Evolutionary conservation across 2,888 invertebrate species (phyloP).

Genomic region (Drosophila siamana): DNA sequence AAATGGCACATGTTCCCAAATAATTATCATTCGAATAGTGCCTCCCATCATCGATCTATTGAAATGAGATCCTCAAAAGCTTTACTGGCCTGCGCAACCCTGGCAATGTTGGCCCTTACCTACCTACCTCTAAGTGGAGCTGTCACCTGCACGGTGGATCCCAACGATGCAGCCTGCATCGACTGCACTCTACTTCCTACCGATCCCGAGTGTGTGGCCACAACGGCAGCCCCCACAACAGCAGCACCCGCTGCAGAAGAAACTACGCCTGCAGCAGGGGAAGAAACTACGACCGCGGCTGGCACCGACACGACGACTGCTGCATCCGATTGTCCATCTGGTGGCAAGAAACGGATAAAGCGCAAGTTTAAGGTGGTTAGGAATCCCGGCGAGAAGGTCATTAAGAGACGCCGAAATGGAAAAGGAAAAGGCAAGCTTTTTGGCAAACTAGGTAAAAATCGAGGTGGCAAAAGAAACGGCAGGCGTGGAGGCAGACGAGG

Average conservation of each 20-base stretch:
- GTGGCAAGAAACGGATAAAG: neutral
- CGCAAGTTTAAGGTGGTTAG: neutral
- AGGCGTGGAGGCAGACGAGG: neutral
- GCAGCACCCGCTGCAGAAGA: neutral
- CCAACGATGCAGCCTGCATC: neutral
- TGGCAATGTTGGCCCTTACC: neutral
- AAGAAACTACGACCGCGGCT: neutral
- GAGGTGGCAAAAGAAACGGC: neutral
- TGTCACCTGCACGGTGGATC: conserved; percentile 5
- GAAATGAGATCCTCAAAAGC: conserved; percentile 6
- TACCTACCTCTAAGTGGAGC: conserved; percentile 13
- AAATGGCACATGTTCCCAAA: neutral
- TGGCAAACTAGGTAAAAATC: neutral
- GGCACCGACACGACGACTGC: neutral
- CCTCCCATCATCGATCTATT: neutral
- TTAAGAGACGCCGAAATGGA: conserved; percentile 2
- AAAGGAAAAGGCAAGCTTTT: neutral
- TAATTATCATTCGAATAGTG: neutral
- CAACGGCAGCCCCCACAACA: neutral
- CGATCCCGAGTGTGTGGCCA: conserved; percentile 3
- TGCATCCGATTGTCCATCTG: neutral
- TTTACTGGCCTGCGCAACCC: neutral
- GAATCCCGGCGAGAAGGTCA: neutral
- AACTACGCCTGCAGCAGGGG: neutral
- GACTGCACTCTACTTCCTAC: neutral